Percentiles rank a stretch among this genome's conserved stretches.
These are phyloP conservation scores for Lasius fuliginosus DNA, from an alignment of 2,888 invertebrate species.

Conservation along the genomic window DNA sequence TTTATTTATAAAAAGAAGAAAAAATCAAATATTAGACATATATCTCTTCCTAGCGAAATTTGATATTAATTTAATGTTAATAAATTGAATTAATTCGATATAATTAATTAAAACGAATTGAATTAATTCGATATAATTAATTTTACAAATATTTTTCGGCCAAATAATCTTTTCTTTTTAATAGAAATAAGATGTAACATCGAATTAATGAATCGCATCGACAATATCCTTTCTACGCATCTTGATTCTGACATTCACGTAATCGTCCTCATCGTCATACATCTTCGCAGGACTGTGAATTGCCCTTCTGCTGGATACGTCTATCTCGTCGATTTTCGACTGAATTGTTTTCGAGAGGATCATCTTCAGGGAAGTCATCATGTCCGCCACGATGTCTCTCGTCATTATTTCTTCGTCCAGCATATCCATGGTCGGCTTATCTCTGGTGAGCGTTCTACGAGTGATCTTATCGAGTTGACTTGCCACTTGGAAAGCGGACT, in stretches of 20 bases:
- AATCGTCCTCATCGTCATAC: slow-evolving; percentile 19
- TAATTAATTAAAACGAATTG: slow-evolving; percentile 3
- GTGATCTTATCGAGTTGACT: slow-evolving; percentile 68
- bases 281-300: not conserved
- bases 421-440: slow-evolving; percentile 55
- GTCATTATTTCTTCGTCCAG: slow-evolving; percentile 67
- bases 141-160: not conserved
- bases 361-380: slow-evolving; percentile 62
- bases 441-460: slow-evolving; percentile 58
- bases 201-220: not conserved
- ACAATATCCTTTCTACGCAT: slow-evolving; percentile 23
- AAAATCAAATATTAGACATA: not conserved
- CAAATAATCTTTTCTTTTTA: not conserved
- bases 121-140: not conserved
- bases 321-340: not conserved
- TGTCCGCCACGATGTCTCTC: slow-evolving; percentile 67
- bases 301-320: not conserved
- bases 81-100: not conserved
- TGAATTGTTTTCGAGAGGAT: not conserved
- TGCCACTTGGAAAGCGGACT: slow-evolving; percentile 63
- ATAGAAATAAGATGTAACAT: not conserved
- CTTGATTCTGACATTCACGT: slow-evolving; percentile 24
- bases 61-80: not conserved
- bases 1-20: slow-evolving; percentile 19
- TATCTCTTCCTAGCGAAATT: not conserved